Evolutionary conservation across 1,140 invertebrate genomes (phyloP), one percentile per base, ranked within the genome.

Genomic region (Aradophagus sp.): DNA sequence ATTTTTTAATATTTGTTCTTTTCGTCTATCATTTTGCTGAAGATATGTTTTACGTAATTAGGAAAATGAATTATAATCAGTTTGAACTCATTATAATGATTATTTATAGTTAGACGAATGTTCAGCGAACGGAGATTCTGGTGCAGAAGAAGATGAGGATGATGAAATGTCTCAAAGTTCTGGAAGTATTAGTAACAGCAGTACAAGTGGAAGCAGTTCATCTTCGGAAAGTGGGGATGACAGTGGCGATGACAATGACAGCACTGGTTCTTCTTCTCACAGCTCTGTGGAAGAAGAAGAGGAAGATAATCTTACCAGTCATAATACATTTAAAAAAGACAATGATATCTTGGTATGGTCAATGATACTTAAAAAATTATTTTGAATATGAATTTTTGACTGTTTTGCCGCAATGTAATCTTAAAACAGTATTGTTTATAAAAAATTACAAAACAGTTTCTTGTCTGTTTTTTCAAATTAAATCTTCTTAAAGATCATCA

Each of bases 131-230:
- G 84, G 84, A 11, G 84, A 86, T 15, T 85, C 84, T 8, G 80
- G 77, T 3, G 82, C 79, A 0, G 84, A 86, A 47, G 84, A 86
- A 55, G 84, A 86, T 35, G 84, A 85, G 19, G 84, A 86, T 53
- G 84, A 84, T 29, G 84, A 80, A 13, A 77, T 82, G 13, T 79
- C 78, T 10, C 80, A 79, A 17, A 78, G 70, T 11, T 85, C 83
- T 14, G 76, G 75, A 11, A 83, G 77, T 14, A 82, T 80, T 5
- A 83, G 77, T 26, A 84, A 80, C 52, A 84, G 77, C 20, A 84
- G 78, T 35, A 80, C 79, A 38, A 78, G 71, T 47, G 81, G 80
- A n/a, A 84, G 77, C 26, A 84, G 77, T 31, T 80, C 82, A 6
- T 78, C 81, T 0, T 80, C 78, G 0, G 81, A 84, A 0, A 85